Percentiles rank a stretch among this genome's conserved stretches.
Conservation (phyloP, 1,140 invertebrate species). For the Cephus cinctus region DNA sequence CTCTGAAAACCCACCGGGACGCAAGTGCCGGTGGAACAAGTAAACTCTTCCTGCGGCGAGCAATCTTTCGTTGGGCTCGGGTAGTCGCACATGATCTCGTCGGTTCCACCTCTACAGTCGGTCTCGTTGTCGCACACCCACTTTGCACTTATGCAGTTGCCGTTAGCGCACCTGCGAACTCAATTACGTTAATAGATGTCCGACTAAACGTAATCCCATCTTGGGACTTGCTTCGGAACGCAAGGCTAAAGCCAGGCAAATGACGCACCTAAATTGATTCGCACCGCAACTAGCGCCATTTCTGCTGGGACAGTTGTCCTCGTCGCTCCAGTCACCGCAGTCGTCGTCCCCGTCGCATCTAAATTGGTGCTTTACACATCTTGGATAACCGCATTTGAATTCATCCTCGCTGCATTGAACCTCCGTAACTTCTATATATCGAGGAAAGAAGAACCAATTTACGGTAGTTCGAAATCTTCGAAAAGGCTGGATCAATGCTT, state of each 20-base stretch:
- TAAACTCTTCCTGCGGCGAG: conserved; percentile 64
- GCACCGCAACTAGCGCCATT: conserved; percentile 56
- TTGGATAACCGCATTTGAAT: conserved; percentile 67
- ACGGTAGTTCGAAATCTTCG: not conserved
- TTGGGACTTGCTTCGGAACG: conserved; percentile 2
- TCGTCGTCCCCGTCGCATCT: conserved; percentile 87
- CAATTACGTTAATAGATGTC: conserved; percentile 3
- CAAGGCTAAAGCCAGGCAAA: not conserved
- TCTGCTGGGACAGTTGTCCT: conserved; percentile 67
- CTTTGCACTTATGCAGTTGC: conserved; percentile 70
- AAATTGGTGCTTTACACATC: conserved; percentile 71
- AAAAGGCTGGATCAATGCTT: conserved; percentile 29
- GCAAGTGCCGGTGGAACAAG: conserved; percentile 67
- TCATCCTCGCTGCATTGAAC: conserved; percentile 67
- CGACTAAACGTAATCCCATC: conserved; percentile 6
- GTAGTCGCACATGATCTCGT: conserved; percentile 73
- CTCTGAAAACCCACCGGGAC: conserved; percentile 61
- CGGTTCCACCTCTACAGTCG: conserved; percentile 80
- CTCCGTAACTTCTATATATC: conserved; percentile 29
- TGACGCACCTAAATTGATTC: conserved; percentile 64
- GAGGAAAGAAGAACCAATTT: conserved; percentile 6
- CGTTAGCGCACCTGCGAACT: conserved; percentile 62
- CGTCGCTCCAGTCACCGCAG: conserved; percentile 84
- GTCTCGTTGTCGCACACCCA: conserved; percentile 81
- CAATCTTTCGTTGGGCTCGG: conserved; percentile 63